Conservation (phyloP, 2,888 invertebrate genomes). For the Agapostemon virescens region DNA sequence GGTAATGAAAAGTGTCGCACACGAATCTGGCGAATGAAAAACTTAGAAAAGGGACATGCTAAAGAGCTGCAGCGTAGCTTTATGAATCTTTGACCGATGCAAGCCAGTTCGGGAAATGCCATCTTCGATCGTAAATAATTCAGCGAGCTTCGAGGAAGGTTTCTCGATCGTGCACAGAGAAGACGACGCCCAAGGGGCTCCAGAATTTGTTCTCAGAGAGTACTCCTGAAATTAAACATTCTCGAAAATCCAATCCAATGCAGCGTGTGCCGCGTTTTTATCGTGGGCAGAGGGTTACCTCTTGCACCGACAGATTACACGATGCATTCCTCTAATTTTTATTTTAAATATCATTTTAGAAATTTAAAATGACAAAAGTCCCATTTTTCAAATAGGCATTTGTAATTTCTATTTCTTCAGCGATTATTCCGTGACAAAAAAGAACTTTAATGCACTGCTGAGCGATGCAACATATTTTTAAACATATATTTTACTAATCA, state of each 20-base stretch:
- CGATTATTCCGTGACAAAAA: too few species aligned
- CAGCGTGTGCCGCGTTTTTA: neutral
- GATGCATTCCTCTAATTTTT: neutral
- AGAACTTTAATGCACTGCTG: too few species aligned
- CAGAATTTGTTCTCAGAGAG: constrained; percentile 11
- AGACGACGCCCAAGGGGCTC: constrained; percentile 16
- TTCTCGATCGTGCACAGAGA: constrained; percentile 22
- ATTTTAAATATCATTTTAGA: too few species aligned
- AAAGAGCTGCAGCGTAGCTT: constrained; percentile 29
- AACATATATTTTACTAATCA: too few species aligned
- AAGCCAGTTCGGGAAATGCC: neutral
- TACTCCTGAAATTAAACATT: constrained; percentile 28
- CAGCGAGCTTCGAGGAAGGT: constrained; percentile 16
- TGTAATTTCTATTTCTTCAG: too few species aligned
- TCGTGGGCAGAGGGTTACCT: neutral
- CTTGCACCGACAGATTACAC: neutral
- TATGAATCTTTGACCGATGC: constrained; percentile 52
- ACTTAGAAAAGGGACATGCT: constrained; percentile 40
- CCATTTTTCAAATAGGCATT: neutral
- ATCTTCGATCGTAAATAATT: constrained; percentile 54
- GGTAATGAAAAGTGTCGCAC: constrained; percentile 19
- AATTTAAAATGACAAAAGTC: neutral
- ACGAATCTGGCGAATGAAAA: neutral
- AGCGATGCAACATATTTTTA: too few species aligned
- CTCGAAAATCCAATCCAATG: neutral